phyloP scores from a whole-genome alignment of 2,888 invertebrate species.

The Epirrhoe tristata region DNA sequence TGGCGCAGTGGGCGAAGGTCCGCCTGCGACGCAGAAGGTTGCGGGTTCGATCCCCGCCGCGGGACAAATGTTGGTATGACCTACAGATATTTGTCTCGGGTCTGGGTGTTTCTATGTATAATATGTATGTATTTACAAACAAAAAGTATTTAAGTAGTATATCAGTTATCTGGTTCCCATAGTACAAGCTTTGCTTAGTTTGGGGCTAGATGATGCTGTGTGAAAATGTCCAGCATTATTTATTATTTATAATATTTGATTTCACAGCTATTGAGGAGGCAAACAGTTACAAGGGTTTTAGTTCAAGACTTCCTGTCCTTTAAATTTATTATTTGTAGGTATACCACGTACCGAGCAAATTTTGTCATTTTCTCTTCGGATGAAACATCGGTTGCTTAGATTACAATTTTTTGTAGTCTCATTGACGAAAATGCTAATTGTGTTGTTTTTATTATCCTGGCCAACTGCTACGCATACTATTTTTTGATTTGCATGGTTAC shows the following conservation, averaged over 20 bases:
- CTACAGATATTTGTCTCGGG: too few relatives aligned
- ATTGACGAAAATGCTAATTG: constrained; percentile 78
- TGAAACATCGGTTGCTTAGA: constrained; percentile 84
- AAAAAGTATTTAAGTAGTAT: too few relatives aligned
- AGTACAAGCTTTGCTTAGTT: too few relatives aligned
- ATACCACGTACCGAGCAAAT: constrained; percentile 70
- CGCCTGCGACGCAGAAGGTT: too few relatives aligned
- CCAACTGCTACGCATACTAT: constrained; percentile 87
- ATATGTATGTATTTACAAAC: too few relatives aligned
- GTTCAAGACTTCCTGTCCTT: not conserved
- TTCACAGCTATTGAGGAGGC: not conserved
- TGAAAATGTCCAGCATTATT: too few relatives aligned
- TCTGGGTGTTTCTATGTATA: too few relatives aligned
- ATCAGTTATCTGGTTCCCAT: too few relatives aligned
- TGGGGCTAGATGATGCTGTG: too few relatives aligned
- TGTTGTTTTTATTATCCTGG: constrained; percentile 80
- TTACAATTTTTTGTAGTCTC: constrained; percentile 82
- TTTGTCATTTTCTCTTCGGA: constrained; percentile 58
- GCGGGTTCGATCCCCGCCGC: too few relatives aligned
- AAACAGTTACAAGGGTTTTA: not conserved
- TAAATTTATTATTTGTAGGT: not conserved
- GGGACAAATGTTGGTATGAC: too few relatives aligned
- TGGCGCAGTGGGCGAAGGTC: too few relatives aligned
- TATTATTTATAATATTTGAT: not conserved
- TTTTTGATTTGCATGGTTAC: constrained; percentile 58